Evolutionary conservation across 2,888 invertebrate genomes (phyloP).

Genomic region (Drosophila paranaensis): DNA sequence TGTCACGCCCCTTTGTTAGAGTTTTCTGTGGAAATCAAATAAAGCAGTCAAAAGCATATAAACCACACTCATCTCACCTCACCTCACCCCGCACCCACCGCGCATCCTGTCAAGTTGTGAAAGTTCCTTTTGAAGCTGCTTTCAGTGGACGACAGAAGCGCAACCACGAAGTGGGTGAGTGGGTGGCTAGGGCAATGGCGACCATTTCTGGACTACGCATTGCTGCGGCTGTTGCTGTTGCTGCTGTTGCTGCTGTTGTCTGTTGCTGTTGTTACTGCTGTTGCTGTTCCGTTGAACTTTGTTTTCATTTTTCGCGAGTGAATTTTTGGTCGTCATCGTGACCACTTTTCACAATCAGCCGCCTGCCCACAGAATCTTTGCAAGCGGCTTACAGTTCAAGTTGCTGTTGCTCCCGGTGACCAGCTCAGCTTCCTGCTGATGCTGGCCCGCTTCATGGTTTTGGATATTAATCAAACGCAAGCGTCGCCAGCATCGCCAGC

Average conservation of each 20-base stretch:
- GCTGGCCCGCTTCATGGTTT: slow-evolving; percentile 50
- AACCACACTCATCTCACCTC: slow-evolving; percentile 51
- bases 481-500: slow-evolving; percentile 7
- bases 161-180: neutral
- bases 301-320: slow-evolving; percentile 75
- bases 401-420: slow-evolving; percentile 27
- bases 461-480: slow-evolving; percentile 73
- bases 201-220: slow-evolving; percentile 24
- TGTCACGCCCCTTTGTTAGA: slow-evolving; percentile 5
- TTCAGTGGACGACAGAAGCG: slow-evolving; percentile 12
- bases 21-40: slow-evolving; percentile 61
- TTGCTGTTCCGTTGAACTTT: slow-evolving; percentile 52
- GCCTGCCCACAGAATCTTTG: slow-evolving; percentile 55
- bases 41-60: slow-evolving; percentile 73
- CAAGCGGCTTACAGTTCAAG: slow-evolving; percentile 45
- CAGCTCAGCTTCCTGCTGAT: slow-evolving; percentile 38
- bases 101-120: slow-evolving; percentile 31
- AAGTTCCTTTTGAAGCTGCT: slow-evolving; percentile 51
- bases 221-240: slow-evolving; percentile 10
- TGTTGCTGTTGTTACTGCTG: neutral
- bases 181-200: slow-evolving; percentile 21
- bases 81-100: neutral
- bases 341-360: slow-evolving; percentile 80
- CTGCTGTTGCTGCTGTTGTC: neutral
- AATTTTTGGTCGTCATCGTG: slow-evolving; percentile 72